These are phyloP conservation scores for Sebastes matsubarae DNA, from an alignment of 2,797 vertebrate species.

Conservation along the genomic window DNA sequence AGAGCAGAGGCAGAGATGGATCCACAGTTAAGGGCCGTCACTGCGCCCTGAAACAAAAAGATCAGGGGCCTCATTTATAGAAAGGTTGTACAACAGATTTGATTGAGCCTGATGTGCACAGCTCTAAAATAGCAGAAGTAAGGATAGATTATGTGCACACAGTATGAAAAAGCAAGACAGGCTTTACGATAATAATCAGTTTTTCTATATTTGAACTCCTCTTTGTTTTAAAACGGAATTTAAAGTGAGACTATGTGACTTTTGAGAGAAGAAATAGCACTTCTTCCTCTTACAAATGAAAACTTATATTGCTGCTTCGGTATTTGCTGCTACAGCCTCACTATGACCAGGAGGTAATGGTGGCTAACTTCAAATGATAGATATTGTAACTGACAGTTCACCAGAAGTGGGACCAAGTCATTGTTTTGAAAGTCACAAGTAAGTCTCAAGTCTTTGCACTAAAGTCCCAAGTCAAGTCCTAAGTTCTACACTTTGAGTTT, in stretches of 20 bases:
- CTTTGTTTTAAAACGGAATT: neutral
- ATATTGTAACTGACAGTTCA: neutral
- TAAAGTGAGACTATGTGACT: constrained; percentile 35
- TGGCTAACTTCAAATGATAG: neutral
- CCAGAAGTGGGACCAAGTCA: too few relatives aligned
- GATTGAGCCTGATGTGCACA: constrained; percentile 23
- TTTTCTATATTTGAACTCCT: neutral
- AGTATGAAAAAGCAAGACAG: neutral
- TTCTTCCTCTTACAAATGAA: neutral
- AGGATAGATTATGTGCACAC: constrained; percentile 5
- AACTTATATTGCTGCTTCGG: neutral
- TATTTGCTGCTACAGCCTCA: neutral
- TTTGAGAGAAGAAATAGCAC: neutral
- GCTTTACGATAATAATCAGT: neutral
- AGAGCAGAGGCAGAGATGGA: constrained; percentile 65
- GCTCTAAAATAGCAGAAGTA: neutral
- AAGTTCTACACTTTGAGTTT: too few relatives aligned
- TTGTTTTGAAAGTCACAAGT: too few relatives aligned
- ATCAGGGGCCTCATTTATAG: constrained; percentile 64
- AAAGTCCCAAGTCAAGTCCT: too few relatives aligned
- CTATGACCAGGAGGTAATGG: neutral
- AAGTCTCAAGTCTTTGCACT: too few relatives aligned
- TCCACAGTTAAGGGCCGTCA: constrained; percentile 45
- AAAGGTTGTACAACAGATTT: constrained; percentile 47
- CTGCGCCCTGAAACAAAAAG: constrained; percentile 42